phyloP scores from a whole-genome alignment of 2,113 vertebrate genomes.

The Lepus timidus region DNA sequence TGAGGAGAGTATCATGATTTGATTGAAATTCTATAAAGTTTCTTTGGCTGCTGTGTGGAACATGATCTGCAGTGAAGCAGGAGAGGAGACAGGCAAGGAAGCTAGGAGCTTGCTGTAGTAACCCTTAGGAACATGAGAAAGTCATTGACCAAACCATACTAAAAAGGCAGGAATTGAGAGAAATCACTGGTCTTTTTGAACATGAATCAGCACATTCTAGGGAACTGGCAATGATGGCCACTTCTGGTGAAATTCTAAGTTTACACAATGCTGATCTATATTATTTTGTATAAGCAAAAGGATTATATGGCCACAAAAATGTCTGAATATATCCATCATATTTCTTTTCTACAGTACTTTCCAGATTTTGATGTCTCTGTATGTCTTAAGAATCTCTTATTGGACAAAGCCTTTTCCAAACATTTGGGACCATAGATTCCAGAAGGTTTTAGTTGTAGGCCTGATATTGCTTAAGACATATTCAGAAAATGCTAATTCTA shows the following conservation, averaged over 20 bases:
- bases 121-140: conserved; percentile 1
- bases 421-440: not conserved
- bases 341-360: conserved; percentile 6
- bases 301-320: not conserved
- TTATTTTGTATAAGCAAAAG: conserved; percentile 33
- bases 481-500: not conserved
- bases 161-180: not conserved
- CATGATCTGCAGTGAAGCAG: not conserved
- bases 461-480: not conserved
- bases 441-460: not conserved
- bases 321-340: not conserved
- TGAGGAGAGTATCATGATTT: not conserved
- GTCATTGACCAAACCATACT: not conserved
- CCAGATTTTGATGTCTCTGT: not conserved
- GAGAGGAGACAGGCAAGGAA: not conserved
- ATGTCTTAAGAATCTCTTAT: not conserved
- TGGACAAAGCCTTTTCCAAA: not conserved
- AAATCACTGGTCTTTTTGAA: not conserved
- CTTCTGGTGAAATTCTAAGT: conserved; percentile 50
- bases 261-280: not conserved
- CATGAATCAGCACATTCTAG: conserved; percentile 35
- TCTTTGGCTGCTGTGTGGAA: not conserved
- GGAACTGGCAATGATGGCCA: not conserved
- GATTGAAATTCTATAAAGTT: not conserved
- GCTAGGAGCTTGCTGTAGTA: not conserved